Evolutionary conservation across 2,888 invertebrate genomes (phyloP).

Genomic region (Dioctria rufipes): DNA sequence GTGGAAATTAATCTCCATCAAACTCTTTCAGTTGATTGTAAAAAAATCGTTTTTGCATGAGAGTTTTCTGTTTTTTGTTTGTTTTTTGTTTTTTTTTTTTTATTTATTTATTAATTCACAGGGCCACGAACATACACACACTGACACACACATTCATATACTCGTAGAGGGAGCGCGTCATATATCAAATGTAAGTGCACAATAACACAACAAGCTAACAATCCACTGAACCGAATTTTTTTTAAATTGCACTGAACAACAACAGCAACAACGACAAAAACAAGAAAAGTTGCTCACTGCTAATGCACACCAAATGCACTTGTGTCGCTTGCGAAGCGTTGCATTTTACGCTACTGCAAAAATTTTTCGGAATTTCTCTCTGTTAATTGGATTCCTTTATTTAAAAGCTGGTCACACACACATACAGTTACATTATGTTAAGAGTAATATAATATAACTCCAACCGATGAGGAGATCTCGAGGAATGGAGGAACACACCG

Average conservation of each 20-base stretch:
- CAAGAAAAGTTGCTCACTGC: conserved; percentile 31
- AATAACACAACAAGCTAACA: conserved; percentile 48
- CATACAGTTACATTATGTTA: conserved; percentile 22
- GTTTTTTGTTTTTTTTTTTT: neutral
- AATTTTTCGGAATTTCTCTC: conserved; percentile 49
- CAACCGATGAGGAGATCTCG: neutral
- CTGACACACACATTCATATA: neutral
- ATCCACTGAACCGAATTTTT: conserved; percentile 51
- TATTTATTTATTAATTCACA: conserved; percentile 36
- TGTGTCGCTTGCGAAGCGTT: conserved; percentile 53
- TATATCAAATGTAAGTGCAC: neutral
- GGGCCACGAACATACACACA: conserved; percentile 23
- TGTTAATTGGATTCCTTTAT: conserved; percentile 49
- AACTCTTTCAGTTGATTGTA: conserved; percentile 40
- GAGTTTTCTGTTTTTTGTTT: conserved; percentile 6
- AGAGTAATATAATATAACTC: conserved; percentile 36
- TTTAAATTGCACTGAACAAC: conserved; percentile 37
- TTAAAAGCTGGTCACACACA: conserved; percentile 35
- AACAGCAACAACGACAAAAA: conserved; percentile 28
- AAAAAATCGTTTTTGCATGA: conserved; percentile 34
- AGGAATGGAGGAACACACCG: neutral
- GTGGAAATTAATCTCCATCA: conserved; percentile 51
- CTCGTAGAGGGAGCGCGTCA: too few relatives aligned
- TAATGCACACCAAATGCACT: conserved; percentile 52
- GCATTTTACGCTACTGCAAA: conserved; percentile 42